These are phyloP conservation scores for Menidia beryllina DNA, from an alignment of 2,113 vertebrate genomes.

Conservation along the genomic window DNA sequence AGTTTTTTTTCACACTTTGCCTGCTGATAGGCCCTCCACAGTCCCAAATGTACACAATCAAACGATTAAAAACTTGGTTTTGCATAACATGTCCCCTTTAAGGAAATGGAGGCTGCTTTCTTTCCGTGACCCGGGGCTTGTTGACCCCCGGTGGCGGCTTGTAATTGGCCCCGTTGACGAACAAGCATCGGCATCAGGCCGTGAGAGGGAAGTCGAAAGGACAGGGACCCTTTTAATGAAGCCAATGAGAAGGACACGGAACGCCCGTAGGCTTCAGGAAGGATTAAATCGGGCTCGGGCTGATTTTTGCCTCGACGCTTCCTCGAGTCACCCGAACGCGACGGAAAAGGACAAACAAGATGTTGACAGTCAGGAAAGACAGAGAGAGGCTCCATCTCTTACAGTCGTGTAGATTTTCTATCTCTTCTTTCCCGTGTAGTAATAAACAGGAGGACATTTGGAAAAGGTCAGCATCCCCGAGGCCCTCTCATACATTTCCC, in stretches of 20 bases:
- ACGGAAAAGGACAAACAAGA: slow-evolving; percentile 40
- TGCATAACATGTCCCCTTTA: slow-evolving; percentile 29
- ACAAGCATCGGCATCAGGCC: slow-evolving; percentile 46
- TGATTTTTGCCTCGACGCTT: slow-evolving; percentile 47
- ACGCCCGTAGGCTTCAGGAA: slow-evolving; percentile 55
- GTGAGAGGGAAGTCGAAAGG: slow-evolving; percentile 61
- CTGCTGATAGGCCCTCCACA: too few relatives aligned
- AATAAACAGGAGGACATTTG: slow-evolving; percentile 35
- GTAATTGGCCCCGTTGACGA: slow-evolving; percentile 65
- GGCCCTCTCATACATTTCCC: slow-evolving; percentile 24
- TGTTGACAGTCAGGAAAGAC: slow-evolving; percentile 11
- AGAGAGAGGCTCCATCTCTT: slow-evolving; percentile 24
- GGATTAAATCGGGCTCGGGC: slow-evolving; percentile 60
- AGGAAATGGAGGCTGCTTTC: slow-evolving; percentile 15
- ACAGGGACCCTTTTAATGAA: slow-evolving; percentile 69
- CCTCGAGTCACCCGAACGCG: slow-evolving; percentile 45
- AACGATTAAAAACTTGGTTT: too few relatives aligned
- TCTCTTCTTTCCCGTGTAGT: slow-evolving; percentile 20
- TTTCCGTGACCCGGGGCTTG: slow-evolving; percentile 34
- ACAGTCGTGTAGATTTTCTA: slow-evolving; percentile 3
- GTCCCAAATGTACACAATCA: too few relatives aligned
- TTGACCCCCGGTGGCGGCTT: slow-evolving; percentile 59
- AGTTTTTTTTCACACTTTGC: too few relatives aligned
- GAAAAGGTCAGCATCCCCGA: slow-evolving; percentile 48
- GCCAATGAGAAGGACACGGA: slow-evolving; percentile 68